Evolutionary conservation across 64 coral and sea anemone genomes (phyloP), one percentile per base, ranked within the genome.

Genomic region (Actinia equina): DNA sequence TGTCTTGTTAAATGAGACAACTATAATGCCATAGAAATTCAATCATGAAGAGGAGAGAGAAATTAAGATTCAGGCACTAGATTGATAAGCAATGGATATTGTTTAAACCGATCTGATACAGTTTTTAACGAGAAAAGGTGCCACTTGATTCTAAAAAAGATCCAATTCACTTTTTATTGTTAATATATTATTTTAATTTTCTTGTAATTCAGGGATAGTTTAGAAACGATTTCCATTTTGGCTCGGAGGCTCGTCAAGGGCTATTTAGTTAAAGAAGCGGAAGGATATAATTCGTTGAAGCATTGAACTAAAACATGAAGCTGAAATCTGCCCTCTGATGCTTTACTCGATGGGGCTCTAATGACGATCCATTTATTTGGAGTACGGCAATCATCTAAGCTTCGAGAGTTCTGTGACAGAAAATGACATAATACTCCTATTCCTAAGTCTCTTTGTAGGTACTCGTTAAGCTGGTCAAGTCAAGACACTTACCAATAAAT

Each of bases 361-460:
- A 81, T 81, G 41, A 44, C 78, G 78, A 81, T 81, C 49, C 78
- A 81, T 81, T 81, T 81, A 81, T 46, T 44, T 81, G 43, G 78
- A 81, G 78, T 81, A 81, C 78, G 49, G 49, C 78, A 26, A 52
- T 81, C 78, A 44, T 81, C 78, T 81, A 81, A 81, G 78, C 78
- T 81, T 81, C 78, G 78, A 81, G 78, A 49, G 78, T 81, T 30
- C 49, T 43, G 43, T 81, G 78, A 81, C 78, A 81, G 49, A 81
- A 81, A 81, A 49, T 52, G 78, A 49, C 78, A 81, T 81, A 37
- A 74, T 74, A 74, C 26, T 65, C 62, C 62, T 74, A 23, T 74
- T 41, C 69, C 12, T 74, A 74, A 74, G 69, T 74, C 69, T 74
- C 27, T 74, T 74, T 74, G 69, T 10, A 74, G 23, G n/a, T 37